Conservation (phyloP, 2,113 vertebrate genomes). For the Suricata suricatta region DNA sequence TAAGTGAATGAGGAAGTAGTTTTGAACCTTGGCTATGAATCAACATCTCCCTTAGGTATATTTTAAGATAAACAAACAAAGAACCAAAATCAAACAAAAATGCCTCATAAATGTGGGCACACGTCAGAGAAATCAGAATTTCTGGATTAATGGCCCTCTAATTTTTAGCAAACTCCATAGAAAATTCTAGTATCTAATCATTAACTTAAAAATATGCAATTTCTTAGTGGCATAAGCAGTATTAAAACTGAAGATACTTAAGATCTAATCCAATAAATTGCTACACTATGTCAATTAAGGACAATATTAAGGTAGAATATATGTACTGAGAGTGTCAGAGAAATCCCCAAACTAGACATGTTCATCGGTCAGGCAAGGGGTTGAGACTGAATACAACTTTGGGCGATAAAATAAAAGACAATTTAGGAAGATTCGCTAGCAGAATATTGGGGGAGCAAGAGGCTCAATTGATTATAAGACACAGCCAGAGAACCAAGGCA, state of each 20-base stretch:
- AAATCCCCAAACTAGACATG: neutral
- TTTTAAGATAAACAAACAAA: neutral
- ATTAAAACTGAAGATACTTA: neutral
- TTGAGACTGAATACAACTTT: neutral
- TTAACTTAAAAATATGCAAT: neutral
- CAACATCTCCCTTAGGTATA: neutral
- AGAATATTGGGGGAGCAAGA: fast-evolving
- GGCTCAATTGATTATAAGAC: neutral
- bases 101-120: neutral
- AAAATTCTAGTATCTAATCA: neutral
- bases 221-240: neutral
- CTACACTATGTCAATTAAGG: neutral
- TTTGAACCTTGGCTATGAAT: neutral
- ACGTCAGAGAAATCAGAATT: neutral
- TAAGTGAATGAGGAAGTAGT: neutral
- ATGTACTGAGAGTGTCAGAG: neutral
- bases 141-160: neutral
- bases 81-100: neutral
- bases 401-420: neutral
- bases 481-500: neutral
- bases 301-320: neutral
- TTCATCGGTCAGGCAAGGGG: neutral
- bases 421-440: neutral
- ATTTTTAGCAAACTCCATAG: neutral
- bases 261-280: neutral